These are phyloP conservation scores for Ormyrus rosae DNA, from an alignment of 2,888 invertebrate species.

Conservation along the genomic window DNA sequence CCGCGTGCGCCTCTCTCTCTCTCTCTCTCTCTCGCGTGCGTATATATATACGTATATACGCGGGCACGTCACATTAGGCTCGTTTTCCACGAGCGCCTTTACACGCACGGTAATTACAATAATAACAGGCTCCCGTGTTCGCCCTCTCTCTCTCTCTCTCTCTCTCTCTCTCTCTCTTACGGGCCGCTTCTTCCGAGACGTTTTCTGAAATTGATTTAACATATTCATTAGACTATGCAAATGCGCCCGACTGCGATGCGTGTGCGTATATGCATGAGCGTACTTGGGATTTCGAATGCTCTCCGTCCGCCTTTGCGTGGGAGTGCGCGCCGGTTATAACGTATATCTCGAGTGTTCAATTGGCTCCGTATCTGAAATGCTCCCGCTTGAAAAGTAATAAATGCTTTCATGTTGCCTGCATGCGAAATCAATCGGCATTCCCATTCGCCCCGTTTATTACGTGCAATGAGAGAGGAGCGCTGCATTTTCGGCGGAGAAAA, in stretches of 20 bases:
- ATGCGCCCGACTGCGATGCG: conserved; percentile 55
- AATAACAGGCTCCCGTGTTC: conserved; percentile 71
- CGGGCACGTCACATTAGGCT: conserved; percentile 72
- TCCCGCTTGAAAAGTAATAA: conserved; percentile 35
- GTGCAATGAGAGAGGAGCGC: conserved; percentile 3
- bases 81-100: conserved; percentile 74
- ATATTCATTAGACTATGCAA: conserved; percentile 75
- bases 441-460: conserved; percentile 24
- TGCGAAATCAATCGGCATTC: conserved; percentile 38
- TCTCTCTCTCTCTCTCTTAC: conserved; percentile 56
- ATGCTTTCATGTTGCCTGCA: conserved; percentile 34
- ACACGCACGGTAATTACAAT: conserved; percentile 74
- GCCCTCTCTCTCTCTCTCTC: conserved; percentile 52
- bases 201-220: conserved; percentile 74
- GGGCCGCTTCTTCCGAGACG: conserved; percentile 64
- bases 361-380: conserved; percentile 43
- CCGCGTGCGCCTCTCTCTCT: conserved; percentile 35
- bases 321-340: conserved; percentile 4
- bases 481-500: background rate
- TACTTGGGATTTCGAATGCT: conserved; percentile 6
- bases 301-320: conserved; percentile 25
- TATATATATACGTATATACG: background rate
- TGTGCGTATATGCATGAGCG: background rate
- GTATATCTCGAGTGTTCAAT: conserved; percentile 46
- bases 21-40: conserved; percentile 7